These are phyloP conservation scores for Dorcus hopei DNA, from an alignment of 2,888 invertebrate species.

Conservation along the genomic window DNA sequence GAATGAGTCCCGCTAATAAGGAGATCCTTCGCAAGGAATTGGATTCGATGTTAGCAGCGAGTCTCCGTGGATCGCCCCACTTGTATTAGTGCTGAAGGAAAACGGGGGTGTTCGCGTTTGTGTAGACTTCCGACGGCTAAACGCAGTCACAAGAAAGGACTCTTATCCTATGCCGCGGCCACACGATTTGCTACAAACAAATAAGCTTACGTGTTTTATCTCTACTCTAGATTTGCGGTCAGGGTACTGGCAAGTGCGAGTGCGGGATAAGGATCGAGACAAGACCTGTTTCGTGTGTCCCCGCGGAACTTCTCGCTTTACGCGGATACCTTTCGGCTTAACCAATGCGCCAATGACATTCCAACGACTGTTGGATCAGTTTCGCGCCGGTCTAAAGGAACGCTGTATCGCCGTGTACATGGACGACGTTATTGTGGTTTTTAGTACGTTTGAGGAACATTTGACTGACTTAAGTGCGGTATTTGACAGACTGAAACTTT, in stretches of 20 bases:
- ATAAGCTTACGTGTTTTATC: constrained; percentile 28
- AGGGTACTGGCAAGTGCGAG: constrained; percentile 41
- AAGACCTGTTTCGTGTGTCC: constrained; percentile 32
- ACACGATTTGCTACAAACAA: constrained; percentile 41
- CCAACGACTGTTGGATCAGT: constrained; percentile 27
- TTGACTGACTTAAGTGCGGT: constrained; percentile 21
- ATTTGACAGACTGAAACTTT: constrained; percentile 20
- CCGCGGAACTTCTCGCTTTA: constrained; percentile 26
- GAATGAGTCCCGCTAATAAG: too few species aligned
- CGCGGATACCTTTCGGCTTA: constrained; percentile 29
- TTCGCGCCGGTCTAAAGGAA: constrained; percentile 23
- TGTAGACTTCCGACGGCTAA: constrained; percentile 37
- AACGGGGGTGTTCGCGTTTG: constrained; percentile 35
- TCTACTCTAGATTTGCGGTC: constrained; percentile 38
- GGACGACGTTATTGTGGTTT: constrained; percentile 31
- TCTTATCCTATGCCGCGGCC: constrained; percentile 42
- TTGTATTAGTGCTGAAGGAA: constrained; percentile 38
- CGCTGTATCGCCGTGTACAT: constrained; percentile 26
- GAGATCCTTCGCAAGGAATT: constrained; percentile 10
- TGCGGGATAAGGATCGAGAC: constrained; percentile 39
- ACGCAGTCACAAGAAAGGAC: constrained; percentile 23
- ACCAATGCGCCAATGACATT: constrained; percentile 30
- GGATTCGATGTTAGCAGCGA: constrained; percentile 36
- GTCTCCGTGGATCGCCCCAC: constrained; percentile 41
- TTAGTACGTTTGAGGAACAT: constrained; percentile 25